Evolutionary conservation across 2,797 vertebrate species (phyloP).

Genomic region (Neomorphus geoffroyi): DNA sequence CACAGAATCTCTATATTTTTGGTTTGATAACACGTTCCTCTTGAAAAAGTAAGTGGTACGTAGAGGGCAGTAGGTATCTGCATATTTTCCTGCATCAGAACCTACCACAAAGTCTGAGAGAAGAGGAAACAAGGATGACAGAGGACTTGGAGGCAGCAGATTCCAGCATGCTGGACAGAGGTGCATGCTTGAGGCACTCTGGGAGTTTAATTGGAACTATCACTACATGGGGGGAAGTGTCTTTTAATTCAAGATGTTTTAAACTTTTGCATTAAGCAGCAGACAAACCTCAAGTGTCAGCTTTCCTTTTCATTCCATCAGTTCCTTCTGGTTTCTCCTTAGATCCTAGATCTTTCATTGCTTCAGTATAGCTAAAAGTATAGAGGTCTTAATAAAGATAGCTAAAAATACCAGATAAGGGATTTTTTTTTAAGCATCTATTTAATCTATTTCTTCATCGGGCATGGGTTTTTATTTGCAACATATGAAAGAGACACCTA

Average conservation of each 20-base stretch:
- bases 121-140: background rate
- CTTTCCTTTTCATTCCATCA: background rate
- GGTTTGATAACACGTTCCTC: background rate
- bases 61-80: background rate
- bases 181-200: background rate
- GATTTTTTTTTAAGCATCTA: background rate
- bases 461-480: background rate
- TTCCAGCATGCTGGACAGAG: background rate
- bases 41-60: background rate
- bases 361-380: background rate
- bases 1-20: background rate
- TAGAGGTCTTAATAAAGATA: background rate
- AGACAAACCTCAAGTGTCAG: background rate
- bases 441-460: background rate
- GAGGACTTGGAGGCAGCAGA: background rate
- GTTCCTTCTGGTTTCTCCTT: background rate
- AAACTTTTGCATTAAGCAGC: background rate
- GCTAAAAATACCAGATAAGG: rapidly evolving
- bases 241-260: background rate
- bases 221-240: background rate
- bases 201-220: background rate
- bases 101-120: background rate
- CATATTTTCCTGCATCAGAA: background rate
- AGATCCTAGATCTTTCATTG: background rate
- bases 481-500: rapidly evolving